Conservation (phyloP, 2,797 vertebrate species). For the Limnodromus scolopaceus region DNA sequence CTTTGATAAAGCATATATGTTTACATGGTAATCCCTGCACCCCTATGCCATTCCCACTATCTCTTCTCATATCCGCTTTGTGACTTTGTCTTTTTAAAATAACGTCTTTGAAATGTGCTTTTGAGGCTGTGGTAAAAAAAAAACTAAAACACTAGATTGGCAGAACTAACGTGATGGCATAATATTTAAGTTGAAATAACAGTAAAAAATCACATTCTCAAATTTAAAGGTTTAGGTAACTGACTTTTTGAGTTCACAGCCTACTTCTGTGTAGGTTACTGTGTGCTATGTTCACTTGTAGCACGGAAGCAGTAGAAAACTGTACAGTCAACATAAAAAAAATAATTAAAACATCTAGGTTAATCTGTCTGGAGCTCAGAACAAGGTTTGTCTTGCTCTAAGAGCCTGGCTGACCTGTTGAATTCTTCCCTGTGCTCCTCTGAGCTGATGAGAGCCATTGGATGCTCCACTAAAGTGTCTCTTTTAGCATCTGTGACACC, state of each 20-base stretch:
- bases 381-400: background rate
- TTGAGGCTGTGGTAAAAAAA: background rate
- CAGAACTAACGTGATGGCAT: background rate
- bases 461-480: background rate
- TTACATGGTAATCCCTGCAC: background rate
- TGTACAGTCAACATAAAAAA: background rate
- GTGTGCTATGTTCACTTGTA: background rate
- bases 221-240: background rate
- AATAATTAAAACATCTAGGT: background rate
- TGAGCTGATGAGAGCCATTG: background rate
- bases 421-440: background rate
- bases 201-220: background rate
- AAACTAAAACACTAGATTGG: background rate
- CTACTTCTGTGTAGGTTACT: background rate
- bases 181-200: background rate
- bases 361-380: background rate
- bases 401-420: background rate
- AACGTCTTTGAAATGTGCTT: background rate
- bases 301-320: background rate
- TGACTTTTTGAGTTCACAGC: background rate
- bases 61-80: background rate
- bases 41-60: background rate
- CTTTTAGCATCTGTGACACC: background rate
- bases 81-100: background rate
- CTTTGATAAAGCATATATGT: background rate